Base-by-base conservation (phyloP, 2,113 vertebrate genomes). In the Chaenogobius annularis region DNA sequence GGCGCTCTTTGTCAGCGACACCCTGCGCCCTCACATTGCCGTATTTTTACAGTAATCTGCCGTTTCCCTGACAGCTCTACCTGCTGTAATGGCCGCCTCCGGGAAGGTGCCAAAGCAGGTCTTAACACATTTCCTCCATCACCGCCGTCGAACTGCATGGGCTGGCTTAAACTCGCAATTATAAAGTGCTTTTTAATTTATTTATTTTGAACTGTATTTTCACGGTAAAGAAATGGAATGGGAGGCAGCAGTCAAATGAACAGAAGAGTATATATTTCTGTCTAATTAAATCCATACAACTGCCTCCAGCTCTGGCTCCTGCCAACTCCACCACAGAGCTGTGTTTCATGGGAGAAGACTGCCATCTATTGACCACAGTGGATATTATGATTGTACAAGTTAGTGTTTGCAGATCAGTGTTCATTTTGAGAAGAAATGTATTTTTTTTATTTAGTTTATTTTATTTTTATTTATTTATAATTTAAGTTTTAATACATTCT, bases 211-310 rank as follows among this genome's bases (percentile, higher is more conserved):
- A 50, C 15, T 17, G 47, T 73, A 40, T 74, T 14, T 80, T 74
- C 87, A 83, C 87, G 90, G 84, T 88, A 90, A 91, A 89, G 80
- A 92, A 90, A 87, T 88, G 88, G 87, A 90, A 86, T 88, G 54
- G 87, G 88, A 92, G 87, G 91, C 89, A 92, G 90, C 90, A 90
- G 88, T 93, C 89, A 91, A 92, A 89, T 89, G 91, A 93, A 93
- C 92, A 93, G 91, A 90, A 89, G 91, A 90, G 85, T 91, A 93
- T 94, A 93, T 93, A 90, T 93, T 93, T 93, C 90, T 93, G 90
- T 93, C 92, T 93, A 94, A 93, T 94, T 94, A 93, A 93, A 93
- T 92, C 89, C 87, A 79, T 87, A 89, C 87, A 91, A 91, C 84
- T 92, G 88, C 85, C 90, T 91, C 87, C 74, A 89, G 88, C 89